A percentile compares a stretch with the other conserved stretches of the same genome.
Conservation (phyloP, 1,140 invertebrate genomes). For the Orius laevigatus region DNA sequence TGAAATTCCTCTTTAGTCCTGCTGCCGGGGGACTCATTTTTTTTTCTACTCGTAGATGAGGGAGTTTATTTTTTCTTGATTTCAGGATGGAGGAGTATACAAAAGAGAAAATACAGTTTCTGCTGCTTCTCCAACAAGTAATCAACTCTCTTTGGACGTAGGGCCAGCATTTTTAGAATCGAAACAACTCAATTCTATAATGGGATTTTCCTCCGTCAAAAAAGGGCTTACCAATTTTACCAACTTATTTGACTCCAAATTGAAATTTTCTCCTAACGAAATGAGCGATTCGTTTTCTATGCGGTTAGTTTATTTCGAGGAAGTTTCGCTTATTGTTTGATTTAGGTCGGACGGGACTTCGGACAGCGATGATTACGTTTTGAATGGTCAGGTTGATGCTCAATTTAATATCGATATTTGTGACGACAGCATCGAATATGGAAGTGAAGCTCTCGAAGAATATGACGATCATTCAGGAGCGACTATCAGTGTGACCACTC, state of each 20-base stretch:
- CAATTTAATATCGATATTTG: slow-evolving; percentile 16
- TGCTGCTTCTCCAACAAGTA: slow-evolving; percentile 13
- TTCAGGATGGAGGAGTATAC: slow-evolving; percentile 16
- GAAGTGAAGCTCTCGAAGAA: slow-evolving; percentile 70
- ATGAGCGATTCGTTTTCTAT: slow-evolving; percentile 45
- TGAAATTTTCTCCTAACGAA: slow-evolving; percentile 52
- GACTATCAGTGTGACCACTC: slow-evolving; percentile 41
- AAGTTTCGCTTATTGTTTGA: neutral
- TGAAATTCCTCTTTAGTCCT: neutral
- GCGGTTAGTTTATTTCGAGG: slow-evolving; percentile 11
- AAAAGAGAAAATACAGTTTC: slow-evolving; percentile 10
- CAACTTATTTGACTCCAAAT: slow-evolving; percentile 61
- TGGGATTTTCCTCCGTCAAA: slow-evolving; percentile 53
- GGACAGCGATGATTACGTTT: slow-evolving; percentile 62
- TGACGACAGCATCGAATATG: slow-evolving; percentile 46
- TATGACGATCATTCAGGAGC: slow-evolving; percentile 26
- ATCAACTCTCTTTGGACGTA: slow-evolving; percentile 13
- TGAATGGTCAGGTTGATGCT: slow-evolving; percentile 23
- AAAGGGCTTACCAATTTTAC: slow-evolving; percentile 62
- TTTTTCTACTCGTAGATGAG: too few relatives aligned
- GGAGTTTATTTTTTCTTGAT: neutral
- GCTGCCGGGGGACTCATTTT: too few relatives aligned
- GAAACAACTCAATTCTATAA: slow-evolving; percentile 31
- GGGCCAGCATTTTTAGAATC: slow-evolving; percentile 14
- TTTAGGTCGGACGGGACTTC: slow-evolving; percentile 45